Base-by-base conservation (phyloP, 1,140 invertebrate genomes). In the Mya arenaria region DNA sequence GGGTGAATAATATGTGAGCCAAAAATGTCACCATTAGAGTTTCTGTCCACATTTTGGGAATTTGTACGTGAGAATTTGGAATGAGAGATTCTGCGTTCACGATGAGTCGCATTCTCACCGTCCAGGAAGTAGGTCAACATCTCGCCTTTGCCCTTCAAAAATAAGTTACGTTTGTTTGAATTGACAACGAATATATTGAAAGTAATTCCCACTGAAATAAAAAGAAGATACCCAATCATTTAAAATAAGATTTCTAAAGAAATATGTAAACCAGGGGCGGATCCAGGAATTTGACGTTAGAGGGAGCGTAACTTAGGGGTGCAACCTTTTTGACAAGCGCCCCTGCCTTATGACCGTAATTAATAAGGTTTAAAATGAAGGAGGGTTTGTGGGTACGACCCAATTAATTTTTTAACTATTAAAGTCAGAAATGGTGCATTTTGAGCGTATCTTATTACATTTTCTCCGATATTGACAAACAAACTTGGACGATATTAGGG, bases 61-160 rank as follows among this genome's bases (percentile, higher is more conserved):
- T 44, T 63, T 52, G 74, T 39, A 28, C 58, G 34, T 1, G 60
- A 78, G 30, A 66, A 66, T 19, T 60, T 80, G 17, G 63, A 55
- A 25, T 85, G 39, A 3, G 82, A 85, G 17, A 89, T 85, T 48
- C 89, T 52, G 1, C 83, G 58, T 17, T 87, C 44, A 32, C 88
- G 52, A 13, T 88, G 79, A 1, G 66, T 36, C 5, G 34, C 65
- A 58, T 91, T 89, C 72, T 91, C 90, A 4, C 86, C 83, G 17
- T 83, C 62, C 23, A 92, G 71, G 56, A 90, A 92, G 78, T 91
- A 92, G 13, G 91, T 92, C 23, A 84, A 65, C 82, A 87, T 77
- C 69, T 88, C 86, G 10, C 91, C 91, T 80, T 90, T 91, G 19
- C 91, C 91, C 90, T 91, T 84, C 1, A n/a, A n/a, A n/a, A n/a